Conservation (phyloP, 2,113 vertebrate genomes). For the Rhegmatorhina hoffmannsi region DNA sequence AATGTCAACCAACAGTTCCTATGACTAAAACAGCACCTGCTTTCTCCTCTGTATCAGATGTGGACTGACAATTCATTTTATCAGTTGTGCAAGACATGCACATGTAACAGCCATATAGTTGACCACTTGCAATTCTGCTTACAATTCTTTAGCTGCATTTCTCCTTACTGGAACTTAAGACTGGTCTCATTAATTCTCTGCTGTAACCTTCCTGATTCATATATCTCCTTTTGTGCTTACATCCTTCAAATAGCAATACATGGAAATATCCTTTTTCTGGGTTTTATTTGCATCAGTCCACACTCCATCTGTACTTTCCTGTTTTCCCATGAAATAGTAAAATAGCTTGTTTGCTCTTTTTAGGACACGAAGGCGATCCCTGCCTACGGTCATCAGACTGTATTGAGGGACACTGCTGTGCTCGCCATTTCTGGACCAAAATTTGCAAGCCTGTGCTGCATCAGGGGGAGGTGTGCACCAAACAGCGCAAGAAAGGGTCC, state of each 20-base stretch:
- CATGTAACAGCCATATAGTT: not conserved
- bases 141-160: not conserved
- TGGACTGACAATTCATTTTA: not conserved
- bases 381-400: slow-evolving; percentile 93
- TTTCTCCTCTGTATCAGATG: not conserved
- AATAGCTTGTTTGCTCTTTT: not conserved
- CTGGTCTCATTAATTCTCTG: not conserved
- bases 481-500: slow-evolving; percentile 91
- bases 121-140: not conserved
- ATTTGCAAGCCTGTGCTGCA: slow-evolving; percentile 95
- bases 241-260: not conserved
- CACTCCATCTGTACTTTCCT: not conserved
- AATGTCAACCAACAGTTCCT: not conserved
- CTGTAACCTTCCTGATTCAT: not conserved
- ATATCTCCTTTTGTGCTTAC: not conserved
- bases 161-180: not conserved
- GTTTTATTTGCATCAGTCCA: not conserved
- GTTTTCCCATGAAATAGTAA: not conserved
- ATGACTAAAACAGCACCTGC: not conserved
- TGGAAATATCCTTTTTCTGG: not conserved
- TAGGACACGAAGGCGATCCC: slow-evolving; percentile 91
- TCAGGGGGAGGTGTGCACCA: slow-evolving; percentile 92
- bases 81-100: not conserved
- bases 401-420: slow-evolving; percentile 89
- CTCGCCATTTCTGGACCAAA: slow-evolving; percentile 97